These are phyloP conservation scores for Myotis findleyi DNA, from an alignment of 2,797 vertebrate genomes.

Conservation along the genomic window DNA sequence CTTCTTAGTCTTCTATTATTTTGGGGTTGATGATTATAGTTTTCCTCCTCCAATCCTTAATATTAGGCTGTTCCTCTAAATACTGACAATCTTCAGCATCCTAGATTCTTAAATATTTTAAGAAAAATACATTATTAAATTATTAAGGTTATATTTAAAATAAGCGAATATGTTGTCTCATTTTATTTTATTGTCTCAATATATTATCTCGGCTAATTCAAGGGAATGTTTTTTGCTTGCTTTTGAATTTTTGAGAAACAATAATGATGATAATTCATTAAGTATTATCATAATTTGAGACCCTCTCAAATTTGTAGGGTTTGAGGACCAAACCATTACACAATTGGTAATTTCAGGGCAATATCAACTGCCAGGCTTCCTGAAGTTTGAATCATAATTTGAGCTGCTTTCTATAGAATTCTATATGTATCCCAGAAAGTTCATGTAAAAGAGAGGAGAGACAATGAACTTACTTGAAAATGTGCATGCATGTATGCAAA, in stretches of 20 bases:
- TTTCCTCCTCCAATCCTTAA: background rate
- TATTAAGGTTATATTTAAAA: background rate
- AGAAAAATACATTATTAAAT: background rate
- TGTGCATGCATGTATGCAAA: background rate
- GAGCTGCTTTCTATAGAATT: background rate
- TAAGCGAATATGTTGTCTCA: background rate
- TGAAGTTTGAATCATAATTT: background rate
- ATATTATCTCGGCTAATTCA: background rate
- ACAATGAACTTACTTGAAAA: background rate
- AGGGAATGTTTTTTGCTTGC: background rate
- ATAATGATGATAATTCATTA: background rate
- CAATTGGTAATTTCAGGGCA: background rate
- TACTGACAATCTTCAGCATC: background rate
- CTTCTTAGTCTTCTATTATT: background rate
- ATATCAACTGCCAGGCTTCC: background rate
- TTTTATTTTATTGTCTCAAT: background rate
- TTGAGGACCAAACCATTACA: background rate
- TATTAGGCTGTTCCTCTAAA: background rate
- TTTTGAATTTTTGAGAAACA: background rate
- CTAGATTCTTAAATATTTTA: background rate
- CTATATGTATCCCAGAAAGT: background rate
- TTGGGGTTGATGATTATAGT: background rate
- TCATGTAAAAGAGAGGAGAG: background rate
- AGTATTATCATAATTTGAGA: background rate
- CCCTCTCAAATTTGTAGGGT: background rate